phyloP scores from a whole-genome alignment of 2,113 vertebrate genomes.

The Oxygymnocypris stewartii region DNA sequence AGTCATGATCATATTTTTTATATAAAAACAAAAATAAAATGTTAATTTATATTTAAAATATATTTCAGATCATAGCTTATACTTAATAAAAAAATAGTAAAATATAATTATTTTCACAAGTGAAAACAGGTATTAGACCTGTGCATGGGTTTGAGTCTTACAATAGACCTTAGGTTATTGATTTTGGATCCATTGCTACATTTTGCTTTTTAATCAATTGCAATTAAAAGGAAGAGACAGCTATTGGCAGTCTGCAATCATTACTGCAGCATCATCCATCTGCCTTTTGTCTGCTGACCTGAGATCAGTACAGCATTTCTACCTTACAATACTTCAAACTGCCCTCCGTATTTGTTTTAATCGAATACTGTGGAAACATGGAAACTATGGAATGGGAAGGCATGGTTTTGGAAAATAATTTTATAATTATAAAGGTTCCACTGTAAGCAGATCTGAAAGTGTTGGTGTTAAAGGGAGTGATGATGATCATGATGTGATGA shows the following conservation, averaged over 20 bases:
- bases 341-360: neutral
- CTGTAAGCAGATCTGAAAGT: neutral
- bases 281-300: slow-evolving; percentile 1
- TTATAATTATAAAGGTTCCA: neutral
- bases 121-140: neutral
- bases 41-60: neutral
- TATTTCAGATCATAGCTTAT: neutral
- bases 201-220: slow-evolving; percentile 6
- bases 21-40: too few relatives aligned
- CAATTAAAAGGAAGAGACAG: slow-evolving; percentile 18
- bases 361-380: neutral
- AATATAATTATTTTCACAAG: neutral
- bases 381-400: neutral
- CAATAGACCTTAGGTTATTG: neutral
- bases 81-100: neutral
- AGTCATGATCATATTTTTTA: neutral
- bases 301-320: neutral
- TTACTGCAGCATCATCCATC: slow-evolving; percentile 9
- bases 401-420: neutral
- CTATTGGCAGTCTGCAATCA: neutral
- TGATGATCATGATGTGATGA: neutral
- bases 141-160: neutral
- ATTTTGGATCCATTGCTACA: neutral
- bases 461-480: neutral
- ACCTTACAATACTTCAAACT: neutral